Base-by-base conservation (phyloP, 2,113 vertebrate genomes). In the Grammomys dolichurus region DNA sequence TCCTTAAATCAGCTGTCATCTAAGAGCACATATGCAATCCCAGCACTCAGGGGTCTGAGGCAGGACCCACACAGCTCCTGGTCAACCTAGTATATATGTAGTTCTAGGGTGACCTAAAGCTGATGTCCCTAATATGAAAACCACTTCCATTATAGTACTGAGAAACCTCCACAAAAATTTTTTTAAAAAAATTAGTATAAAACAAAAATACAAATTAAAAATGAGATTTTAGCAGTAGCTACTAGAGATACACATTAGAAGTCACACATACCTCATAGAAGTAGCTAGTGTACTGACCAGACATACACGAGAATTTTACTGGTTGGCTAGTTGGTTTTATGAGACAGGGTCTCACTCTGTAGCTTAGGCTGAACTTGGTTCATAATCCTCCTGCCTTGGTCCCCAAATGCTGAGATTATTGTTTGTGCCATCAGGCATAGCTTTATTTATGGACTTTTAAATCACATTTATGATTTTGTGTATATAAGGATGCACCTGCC, bases 181-280 rank as follows among this genome's bases (percentile, higher is more conserved):
- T 73, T 94, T 51, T 51, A 51, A 51, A 48, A 93, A 96, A n/a
- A 48, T 67, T 92, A 91, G 76, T 89, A 94, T 77, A 94, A 94
- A 89, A 78, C 13, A 90, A 93, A 94, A 97, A 81, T 65, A 63
- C 54, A 14, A 40, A 72, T 26, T 89, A 95, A 95, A 96, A 93
- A 63, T 43, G 26, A 87, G 43, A 75, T 31, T 69, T 87, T 87
- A 91, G 60, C 36, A 92, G 6, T 76, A 89, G 92, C 78, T 93
- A 95, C 3, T 73, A 72, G 46, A 93, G 70, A 93, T 48, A 70
- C 2, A 88, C 26, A 76, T 31, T 33, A 75, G 54, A 56, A 43
- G 36, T 54, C 93, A 11, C 19, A 73, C 43, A 14, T 90, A 86
- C 3, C 58, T 24, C 2, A 80, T 19, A 94, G 33, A 92, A 96